A percentile compares a stretch with the other conserved stretches of the same genome.
Evolutionary conservation across 2,888 invertebrate genomes (phyloP).

Genomic region (Lepeophtheirus nordmannii): DNA sequence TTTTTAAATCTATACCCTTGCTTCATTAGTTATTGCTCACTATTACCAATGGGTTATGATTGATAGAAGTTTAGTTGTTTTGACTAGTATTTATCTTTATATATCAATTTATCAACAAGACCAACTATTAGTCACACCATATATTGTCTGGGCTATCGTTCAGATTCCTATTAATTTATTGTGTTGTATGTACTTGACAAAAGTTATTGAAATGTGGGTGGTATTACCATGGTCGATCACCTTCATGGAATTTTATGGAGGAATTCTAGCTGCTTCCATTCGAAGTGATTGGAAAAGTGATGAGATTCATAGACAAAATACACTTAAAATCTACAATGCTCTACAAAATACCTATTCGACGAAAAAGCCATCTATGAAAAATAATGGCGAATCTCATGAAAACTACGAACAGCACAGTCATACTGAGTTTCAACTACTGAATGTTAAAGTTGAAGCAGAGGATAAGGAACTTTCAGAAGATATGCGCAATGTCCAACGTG

Average conservation of each 20-base stretch:
- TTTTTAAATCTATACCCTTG: too few relatives aligned
- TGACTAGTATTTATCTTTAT: not conserved
- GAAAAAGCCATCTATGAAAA: too few relatives aligned
- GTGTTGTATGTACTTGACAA: not conserved
- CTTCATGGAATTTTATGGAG: not conserved
- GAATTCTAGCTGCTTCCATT: not conserved
- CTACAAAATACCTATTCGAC: not conserved
- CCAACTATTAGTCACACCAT: not conserved
- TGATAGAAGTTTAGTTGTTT: not conserved
- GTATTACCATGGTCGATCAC: not conserved
- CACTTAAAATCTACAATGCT: not conserved
- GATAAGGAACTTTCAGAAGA: too few relatives aligned
- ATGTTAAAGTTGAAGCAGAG: too few relatives aligned
- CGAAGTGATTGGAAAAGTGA: not conserved
- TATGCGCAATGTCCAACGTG: too few relatives aligned
- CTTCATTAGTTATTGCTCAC: not conserved
- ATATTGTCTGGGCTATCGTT: not conserved
- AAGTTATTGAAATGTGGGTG: not conserved
- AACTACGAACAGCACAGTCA: too few relatives aligned
- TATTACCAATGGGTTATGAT: slow-evolving; percentile 2
- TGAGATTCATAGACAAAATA: not conserved
- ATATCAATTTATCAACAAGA: not conserved
- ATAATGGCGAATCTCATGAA: too few relatives aligned
- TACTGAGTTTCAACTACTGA: too few relatives aligned
- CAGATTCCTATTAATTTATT: not conserved